A percentile compares a stretch with the other conserved stretches of the same genome.
Conservation (phyloP, 2,113 vertebrate species). For the Sinocyclocheilus grahami region DNA sequence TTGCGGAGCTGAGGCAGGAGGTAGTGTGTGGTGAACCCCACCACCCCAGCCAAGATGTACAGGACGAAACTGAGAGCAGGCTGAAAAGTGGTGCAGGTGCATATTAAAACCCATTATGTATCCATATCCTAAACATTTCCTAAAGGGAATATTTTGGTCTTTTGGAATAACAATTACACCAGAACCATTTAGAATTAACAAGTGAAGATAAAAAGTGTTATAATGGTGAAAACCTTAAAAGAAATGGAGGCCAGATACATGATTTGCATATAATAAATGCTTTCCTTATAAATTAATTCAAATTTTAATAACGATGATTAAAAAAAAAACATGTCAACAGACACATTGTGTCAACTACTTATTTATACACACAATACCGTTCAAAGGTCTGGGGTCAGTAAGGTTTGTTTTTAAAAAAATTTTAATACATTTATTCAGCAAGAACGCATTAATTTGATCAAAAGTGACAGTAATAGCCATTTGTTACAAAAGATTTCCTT, state of each 20-base stretch:
- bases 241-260: not conserved
- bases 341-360: too few species aligned
- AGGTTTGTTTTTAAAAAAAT: not conserved
- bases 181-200: not conserved
- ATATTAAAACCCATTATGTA: not conserved
- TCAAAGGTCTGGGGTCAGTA: not conserved
- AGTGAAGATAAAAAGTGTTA: not conserved
- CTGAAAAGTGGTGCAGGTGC: slow-evolving; percentile 63
- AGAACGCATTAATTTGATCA: too few species aligned
- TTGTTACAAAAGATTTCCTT: not conserved
- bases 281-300: not conserved
- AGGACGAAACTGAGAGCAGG: slow-evolving; percentile 87
- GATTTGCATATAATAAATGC: not conserved
- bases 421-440: not conserved
- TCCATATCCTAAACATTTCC: not conserved
- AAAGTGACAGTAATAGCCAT: too few species aligned
- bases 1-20: slow-evolving; percentile 89
- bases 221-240: not conserved
- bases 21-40: slow-evolving; percentile 89
- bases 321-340: too few species aligned
- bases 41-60: slow-evolving; percentile 83
- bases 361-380: too few species aligned
- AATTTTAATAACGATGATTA: not conserved
- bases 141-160: not conserved
- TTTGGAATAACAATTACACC: not conserved